Evolutionary conservation across 2,888 invertebrate species (phyloP).

Genomic region (Notocelia uddmanniana): DNA sequence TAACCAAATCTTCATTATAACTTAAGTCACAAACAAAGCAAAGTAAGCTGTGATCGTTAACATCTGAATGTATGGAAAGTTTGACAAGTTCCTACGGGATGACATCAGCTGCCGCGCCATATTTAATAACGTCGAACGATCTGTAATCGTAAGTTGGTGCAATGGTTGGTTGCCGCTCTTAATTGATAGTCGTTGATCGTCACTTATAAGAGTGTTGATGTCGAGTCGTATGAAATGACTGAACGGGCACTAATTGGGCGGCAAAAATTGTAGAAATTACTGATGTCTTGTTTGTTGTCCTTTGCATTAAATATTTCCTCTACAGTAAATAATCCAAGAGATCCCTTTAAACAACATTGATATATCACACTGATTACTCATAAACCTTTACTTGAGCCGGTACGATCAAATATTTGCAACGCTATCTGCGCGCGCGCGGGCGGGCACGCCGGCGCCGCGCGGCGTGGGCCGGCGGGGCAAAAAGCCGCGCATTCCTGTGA

Average conservation of each 20-base stretch:
- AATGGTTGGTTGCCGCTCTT: no score
- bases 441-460: constrained; percentile 73
- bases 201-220: no score
- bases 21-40: no score
- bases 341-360: neutral
- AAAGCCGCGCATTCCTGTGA: constrained; percentile 82
- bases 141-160: no score
- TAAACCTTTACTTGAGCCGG: constrained; percentile 23
- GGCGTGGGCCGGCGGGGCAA: constrained; percentile 68
- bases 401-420: constrained; percentile 66
- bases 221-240: neutral
- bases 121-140: no score
- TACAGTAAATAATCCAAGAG: constrained; percentile 2
- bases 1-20: no score
- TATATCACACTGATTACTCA: constrained; percentile 33
- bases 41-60: no score
- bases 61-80: no score
- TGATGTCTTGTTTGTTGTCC: neutral
- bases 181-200: no score
- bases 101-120: no score
- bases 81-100: no score
- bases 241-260: neutral
- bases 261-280: no score
- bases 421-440: constrained; percentile 68
- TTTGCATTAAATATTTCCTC: neutral